Conservation (phyloP, 2,113 vertebrate species). For the Xenopus borealis region DNA sequence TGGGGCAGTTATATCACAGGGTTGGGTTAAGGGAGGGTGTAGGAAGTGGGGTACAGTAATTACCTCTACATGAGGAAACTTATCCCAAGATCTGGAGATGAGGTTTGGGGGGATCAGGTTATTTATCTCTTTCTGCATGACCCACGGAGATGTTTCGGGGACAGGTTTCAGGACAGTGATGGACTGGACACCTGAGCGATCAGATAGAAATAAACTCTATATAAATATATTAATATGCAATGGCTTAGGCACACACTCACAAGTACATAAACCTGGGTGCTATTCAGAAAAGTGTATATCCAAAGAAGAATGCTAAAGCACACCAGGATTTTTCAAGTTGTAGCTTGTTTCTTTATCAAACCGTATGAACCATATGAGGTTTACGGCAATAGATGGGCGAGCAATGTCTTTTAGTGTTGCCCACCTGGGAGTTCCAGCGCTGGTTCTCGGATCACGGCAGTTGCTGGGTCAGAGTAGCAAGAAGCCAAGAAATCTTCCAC, state of each 20-base stretch:
- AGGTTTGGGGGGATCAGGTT: slow-evolving; percentile 77
- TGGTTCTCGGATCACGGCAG: slow-evolving; percentile 74
- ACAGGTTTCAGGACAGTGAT: slow-evolving; percentile 78
- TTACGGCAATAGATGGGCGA: too few species aligned
- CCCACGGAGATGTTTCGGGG: slow-evolving; percentile 70
- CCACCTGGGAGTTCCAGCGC: slow-evolving; percentile 70
- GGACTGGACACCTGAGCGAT: slow-evolving; percentile 67
- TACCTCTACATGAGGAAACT: slow-evolving; percentile 74
- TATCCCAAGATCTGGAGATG: slow-evolving; percentile 63
- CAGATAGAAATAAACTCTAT: slow-evolving; percentile 18
- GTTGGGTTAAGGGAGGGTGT: too few species aligned
- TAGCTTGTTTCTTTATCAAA: too few species aligned
- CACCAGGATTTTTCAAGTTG: too few species aligned
- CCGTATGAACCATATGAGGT: too few species aligned
- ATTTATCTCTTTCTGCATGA: slow-evolving; percentile 67
- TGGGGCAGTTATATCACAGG: too few species aligned
- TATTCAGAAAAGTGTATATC: too few species aligned
- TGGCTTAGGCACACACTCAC: too few species aligned
- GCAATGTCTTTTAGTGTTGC: not conserved
- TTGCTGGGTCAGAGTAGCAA: slow-evolving; percentile 63
- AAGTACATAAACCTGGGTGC: too few species aligned
- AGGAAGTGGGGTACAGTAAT: not conserved
- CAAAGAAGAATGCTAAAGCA: too few species aligned
- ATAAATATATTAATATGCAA: too few species aligned
- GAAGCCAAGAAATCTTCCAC: slow-evolving; percentile 66